A percentile compares a stretch with the other conserved stretches of the same genome.
Conservation (phyloP, 2,113 vertebrate genomes). For the Melanerpes formicivorus region DNA sequence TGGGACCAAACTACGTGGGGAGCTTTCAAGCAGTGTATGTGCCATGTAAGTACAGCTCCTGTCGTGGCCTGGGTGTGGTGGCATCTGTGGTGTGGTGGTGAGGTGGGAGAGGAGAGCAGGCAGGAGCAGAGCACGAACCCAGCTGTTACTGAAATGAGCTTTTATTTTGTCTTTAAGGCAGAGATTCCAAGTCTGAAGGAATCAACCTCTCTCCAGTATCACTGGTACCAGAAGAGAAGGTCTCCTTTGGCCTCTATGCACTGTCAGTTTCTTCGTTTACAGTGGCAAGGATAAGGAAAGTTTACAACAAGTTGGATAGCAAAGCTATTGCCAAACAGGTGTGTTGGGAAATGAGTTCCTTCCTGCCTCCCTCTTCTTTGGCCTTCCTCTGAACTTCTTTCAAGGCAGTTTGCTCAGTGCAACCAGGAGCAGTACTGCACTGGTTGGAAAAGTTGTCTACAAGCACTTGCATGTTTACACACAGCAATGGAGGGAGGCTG, state of each 20-base stretch:
- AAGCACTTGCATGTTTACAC: background rate
- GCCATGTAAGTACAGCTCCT: slow-evolving; percentile 84
- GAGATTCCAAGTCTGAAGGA: slow-evolving; percentile 91
- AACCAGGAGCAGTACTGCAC: background rate
- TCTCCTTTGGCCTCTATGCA: slow-evolving; percentile 93
- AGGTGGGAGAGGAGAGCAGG: background rate
- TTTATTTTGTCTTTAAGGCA: slow-evolving; percentile 79
- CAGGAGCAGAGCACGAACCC: background rate
- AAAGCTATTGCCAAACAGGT: slow-evolving; percentile 99
- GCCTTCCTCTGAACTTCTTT: background rate
- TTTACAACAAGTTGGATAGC: slow-evolving; percentile 97
- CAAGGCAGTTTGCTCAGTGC: background rate
- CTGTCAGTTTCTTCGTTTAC: slow-evolving; percentile 93
- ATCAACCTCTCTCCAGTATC: slow-evolving; percentile 81
- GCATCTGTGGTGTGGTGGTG: rapidly evolving
- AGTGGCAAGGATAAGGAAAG: slow-evolving; percentile 94
- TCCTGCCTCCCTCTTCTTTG: background rate
- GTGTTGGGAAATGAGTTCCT: background rate
- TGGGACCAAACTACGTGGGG: slow-evolving; percentile 93
- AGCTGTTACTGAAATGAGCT: background rate
- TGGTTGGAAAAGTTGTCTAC: background rate
- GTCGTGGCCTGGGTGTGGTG: background rate
- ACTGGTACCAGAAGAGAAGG: slow-evolving; percentile 93
- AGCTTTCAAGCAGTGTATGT: slow-evolving; percentile 94
- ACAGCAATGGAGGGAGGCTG: too few species aligned